phyloP scores from a whole-genome alignment of 2,113 vertebrate species.

The Mixornis gularis region DNA sequence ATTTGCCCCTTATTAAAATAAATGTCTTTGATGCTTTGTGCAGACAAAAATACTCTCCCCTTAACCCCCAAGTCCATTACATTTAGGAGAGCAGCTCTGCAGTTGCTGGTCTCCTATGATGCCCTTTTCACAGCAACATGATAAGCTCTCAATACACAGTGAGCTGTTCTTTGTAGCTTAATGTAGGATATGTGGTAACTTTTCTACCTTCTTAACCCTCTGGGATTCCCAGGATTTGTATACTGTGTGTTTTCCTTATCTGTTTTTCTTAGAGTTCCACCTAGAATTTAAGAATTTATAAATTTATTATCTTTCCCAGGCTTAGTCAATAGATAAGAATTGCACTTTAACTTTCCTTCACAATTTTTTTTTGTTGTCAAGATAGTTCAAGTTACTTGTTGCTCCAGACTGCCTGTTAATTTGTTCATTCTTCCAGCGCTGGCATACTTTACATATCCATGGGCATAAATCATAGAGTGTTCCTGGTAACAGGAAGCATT shows the following conservation, averaged over 20 bases:
- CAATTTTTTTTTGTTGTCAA: constrained; percentile 29
- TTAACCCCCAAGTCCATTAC: constrained; percentile 56
- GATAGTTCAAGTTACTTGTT: constrained; percentile 47
- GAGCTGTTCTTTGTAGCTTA: constrained; percentile 12
- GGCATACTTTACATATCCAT: constrained; percentile 29
- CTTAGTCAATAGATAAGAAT: constrained; percentile 35
- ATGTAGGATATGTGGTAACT: constrained; percentile 27
- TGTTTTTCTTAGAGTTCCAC: constrained; percentile 36
- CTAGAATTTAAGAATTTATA: constrained; percentile 50
- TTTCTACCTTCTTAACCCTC: constrained; percentile 6
- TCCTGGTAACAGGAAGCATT: constrained; percentile 33
- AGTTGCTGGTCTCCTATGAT: constrained; percentile 28
- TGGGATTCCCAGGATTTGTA: constrained; percentile 43
- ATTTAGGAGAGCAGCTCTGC: constrained; percentile 34
- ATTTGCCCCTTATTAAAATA: constrained; percentile 46
- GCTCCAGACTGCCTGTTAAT: constrained; percentile 28
- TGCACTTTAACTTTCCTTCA: constrained; percentile 24
- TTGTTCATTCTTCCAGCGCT: constrained; percentile 28
- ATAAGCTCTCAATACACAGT: constrained; percentile 28
- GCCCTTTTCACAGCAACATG: constrained; percentile 39
- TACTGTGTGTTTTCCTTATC: constrained; percentile 31
- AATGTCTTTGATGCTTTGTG: constrained; percentile 45
- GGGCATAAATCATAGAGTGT: constrained; percentile 12
- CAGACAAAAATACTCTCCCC: constrained; percentile 7
- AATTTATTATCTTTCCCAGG: constrained; percentile 45